Base-by-base conservation (phyloP, 2,888 invertebrate species). In the Augochlorella aurata region DNA sequence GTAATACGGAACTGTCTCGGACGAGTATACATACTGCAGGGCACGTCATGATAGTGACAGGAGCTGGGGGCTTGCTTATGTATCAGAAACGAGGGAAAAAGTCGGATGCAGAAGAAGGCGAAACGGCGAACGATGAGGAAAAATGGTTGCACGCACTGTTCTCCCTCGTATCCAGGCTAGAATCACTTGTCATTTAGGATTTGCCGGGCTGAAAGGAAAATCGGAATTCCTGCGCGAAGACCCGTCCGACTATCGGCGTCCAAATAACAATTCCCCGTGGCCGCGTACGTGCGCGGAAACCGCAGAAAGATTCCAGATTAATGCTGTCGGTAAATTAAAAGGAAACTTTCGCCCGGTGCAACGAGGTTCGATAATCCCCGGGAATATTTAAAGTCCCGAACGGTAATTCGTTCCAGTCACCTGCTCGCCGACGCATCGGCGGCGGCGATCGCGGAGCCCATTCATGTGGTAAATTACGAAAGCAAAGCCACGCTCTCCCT, bases 391-490 rank as follows among this genome's bases (percentile, higher is more conserved):
- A 44, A 4, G 63, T 38, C 3, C n/a, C 4, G 29, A n/a, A 44
- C 29, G 61, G 16, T 44, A 63, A 63, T 44, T 63, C 63, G 44
- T 44, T 63, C 63, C 38, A 44, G 18, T 63, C 29, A 21, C 24
- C 24, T 29, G 54, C 10, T 24, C 24, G 24, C 58, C 12, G 24
- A 49, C 29, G 65, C 24, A 52, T 58, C 66, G 50, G 45, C 21
- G 67, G 24, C 45, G 16, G 47, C 68, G 49, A 49, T 52, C 73
- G 61, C 54, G 77, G 74, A 63, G 63, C 65, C 52, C 50, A 66
- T 65, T 66, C 83, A 74, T 81, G 80, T 79, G 79, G 82, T 86
- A 87, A 89, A 89, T 89, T 88, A 89, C 88, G 87, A 75, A 84
- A 82, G 85, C 85, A 88, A 88, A 88, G 85, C 87, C 82, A 81